Percentiles rank a stretch among this genome's conserved stretches.
These are phyloP conservation scores for Leucoptera coffeella DNA, from an alignment of 2,888 invertebrate species.

Conservation along the genomic window DNA sequence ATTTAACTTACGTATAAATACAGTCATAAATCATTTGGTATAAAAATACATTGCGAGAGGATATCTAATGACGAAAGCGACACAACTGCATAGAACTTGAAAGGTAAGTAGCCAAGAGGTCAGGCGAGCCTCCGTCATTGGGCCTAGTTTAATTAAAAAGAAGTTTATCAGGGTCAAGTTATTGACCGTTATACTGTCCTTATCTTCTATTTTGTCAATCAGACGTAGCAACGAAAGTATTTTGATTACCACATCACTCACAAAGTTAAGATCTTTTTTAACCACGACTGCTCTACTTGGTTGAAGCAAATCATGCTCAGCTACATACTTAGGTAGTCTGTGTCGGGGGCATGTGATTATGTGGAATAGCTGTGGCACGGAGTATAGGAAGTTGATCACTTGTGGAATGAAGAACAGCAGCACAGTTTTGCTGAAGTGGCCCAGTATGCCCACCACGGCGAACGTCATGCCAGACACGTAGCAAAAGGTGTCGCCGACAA, in stretches of 20 bases:
- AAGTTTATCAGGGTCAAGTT: conserved; percentile 95
- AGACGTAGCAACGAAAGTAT: conserved; percentile 59
- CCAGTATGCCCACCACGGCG: conserved; percentile 96
- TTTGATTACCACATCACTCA: conserved; percentile 59
- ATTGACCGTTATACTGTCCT: conserved; percentile 62
- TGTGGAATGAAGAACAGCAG: conserved; percentile 96
- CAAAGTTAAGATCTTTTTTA: conserved; percentile 58
- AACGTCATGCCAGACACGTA: conserved; percentile 99
- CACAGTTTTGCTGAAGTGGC: conserved; percentile 98
- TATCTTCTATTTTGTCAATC: conserved; percentile 62
- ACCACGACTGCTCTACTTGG: conserved; percentile 74
- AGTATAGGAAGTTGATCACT: conserved; percentile 93
- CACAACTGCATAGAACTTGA: conserved; percentile 67
- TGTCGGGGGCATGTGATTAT: conserved; percentile 96
- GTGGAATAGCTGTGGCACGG: conserved; percentile 92
- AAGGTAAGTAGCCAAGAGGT: conserved; percentile 69
- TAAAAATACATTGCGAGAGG: conserved; percentile 84
- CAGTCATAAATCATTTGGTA: no score
- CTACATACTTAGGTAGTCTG: conserved; percentile 82
- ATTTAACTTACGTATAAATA: no score
- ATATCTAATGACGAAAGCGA: conserved; percentile 82
- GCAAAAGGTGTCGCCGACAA: conserved; percentile 99
- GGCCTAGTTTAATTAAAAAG: conserved; percentile 76
- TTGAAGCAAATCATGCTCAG: conserved; percentile 68
- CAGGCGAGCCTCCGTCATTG: conserved; percentile 77